Evolutionary conservation across 2,113 vertebrate species (phyloP).

Genomic region (Passerina amoena): DNA sequence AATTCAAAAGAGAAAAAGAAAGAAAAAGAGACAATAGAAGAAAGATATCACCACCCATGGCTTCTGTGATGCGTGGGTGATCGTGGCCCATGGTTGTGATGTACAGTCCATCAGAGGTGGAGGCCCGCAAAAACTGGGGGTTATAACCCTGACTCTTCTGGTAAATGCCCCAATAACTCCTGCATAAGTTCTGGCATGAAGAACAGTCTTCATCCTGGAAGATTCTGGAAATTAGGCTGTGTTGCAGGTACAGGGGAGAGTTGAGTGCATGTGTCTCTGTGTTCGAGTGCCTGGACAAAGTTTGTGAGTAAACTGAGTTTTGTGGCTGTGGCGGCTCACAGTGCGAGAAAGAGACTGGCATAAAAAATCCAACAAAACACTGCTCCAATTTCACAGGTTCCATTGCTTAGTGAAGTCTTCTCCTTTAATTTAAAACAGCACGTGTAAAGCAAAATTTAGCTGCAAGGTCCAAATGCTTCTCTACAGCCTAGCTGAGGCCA

Average conservation of each 20-base stretch:
- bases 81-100: fast-evolving
- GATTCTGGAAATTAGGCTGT: background rate
- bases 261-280: background rate
- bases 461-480: background rate
- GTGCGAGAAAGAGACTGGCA: background rate
- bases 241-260: fast-evolving
- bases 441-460: background rate
- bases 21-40: background rate
- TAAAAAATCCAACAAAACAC: background rate
- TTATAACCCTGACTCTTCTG: background rate
- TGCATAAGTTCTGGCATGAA: background rate
- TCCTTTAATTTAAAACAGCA: background rate
- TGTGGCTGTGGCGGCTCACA: fast-evolving
- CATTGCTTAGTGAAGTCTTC: background rate
- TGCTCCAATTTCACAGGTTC: background rate
- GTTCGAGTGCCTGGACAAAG: background rate
- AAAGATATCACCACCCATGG: fast-evolving
- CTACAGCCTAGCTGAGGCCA: background rate
- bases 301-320: background rate
- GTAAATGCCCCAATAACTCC: background rate
- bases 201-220: background rate
- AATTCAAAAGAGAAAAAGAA: background rate
- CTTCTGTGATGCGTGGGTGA: fast-evolving
- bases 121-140: fast-evolving
- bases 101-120: background rate